Evolutionary conservation across 2,888 invertebrate genomes (phyloP).

Genomic region (Lagria hirta): DNA sequence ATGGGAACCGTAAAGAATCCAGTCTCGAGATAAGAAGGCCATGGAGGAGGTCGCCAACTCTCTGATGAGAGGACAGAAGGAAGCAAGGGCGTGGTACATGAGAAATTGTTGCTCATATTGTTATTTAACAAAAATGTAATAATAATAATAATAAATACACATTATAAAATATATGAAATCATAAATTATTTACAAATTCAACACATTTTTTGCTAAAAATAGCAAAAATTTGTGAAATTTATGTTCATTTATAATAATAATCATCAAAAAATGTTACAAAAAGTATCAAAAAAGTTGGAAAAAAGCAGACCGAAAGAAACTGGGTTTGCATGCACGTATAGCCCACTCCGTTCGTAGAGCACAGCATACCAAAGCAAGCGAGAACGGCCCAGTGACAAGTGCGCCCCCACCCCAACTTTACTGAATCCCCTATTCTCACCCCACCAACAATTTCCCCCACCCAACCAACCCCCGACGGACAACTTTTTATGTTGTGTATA

Average conservation of each 20-base stretch:
- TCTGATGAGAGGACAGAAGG: no score
- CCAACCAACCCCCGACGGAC: slow-evolving; percentile 50
- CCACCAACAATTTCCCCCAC: slow-evolving; percentile 38
- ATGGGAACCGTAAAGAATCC: slow-evolving; percentile 31
- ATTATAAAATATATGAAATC: no score
- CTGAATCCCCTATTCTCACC: slow-evolving; percentile 40
- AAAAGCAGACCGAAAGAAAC: slow-evolving; percentile 5
- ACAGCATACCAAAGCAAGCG: slow-evolving; percentile 12
- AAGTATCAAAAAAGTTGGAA: slow-evolving; percentile 5
- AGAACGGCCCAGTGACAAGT: slow-evolving; percentile 49
- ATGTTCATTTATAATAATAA: no score
- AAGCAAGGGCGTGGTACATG: no score
- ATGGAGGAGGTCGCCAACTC: slow-evolving; percentile 19
- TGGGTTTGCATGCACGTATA: neutral
- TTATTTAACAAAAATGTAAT: no score
- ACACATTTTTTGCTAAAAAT: no score
- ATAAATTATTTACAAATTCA: no score
- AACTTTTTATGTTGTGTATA: slow-evolving; percentile 54
- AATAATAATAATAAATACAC: no score
- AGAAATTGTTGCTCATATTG: no score
- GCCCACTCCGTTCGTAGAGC: slow-evolving; percentile 8
- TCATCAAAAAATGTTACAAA: neutral
- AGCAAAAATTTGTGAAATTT: no score
- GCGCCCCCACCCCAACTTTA: slow-evolving; percentile 39
- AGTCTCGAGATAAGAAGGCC: slow-evolving; percentile 28